These are phyloP conservation scores for Panorpa germanica DNA, from an alignment of 2,888 invertebrate species.

Conservation along the genomic window DNA sequence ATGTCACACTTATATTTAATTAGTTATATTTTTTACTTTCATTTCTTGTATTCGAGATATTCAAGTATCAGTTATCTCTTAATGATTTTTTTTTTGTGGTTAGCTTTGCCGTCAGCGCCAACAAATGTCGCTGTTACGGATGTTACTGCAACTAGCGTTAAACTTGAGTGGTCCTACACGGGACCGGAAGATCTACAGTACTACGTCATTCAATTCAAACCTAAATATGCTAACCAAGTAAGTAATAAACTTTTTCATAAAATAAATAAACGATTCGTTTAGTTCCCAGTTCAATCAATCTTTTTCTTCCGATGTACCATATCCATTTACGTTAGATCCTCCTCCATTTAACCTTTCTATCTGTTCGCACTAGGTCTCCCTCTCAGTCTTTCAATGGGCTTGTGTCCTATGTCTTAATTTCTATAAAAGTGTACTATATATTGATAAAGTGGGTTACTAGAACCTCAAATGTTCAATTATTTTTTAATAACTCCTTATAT, in stretches of 20 bases:
- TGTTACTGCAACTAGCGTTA: slow-evolving; percentile 83
- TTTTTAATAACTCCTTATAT: no score
- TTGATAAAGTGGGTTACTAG: no score
- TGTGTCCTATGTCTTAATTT: no score
- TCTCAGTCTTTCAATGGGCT: no score
- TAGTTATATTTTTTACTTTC: background rate
- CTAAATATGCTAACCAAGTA: slow-evolving; percentile 72
- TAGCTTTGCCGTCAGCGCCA: slow-evolving; percentile 84
- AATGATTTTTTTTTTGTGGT: slow-evolving; percentile 22
- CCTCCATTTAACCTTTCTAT: no score
- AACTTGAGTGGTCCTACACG: slow-evolving; percentile 84
- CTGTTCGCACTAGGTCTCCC: no score
- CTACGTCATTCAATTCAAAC: slow-evolving; percentile 93
- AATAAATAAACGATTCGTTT: no score
- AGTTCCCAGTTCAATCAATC: no score
- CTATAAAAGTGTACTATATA: no score
- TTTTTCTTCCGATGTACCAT: background rate
- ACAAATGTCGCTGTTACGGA: slow-evolving; percentile 80
- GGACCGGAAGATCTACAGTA: slow-evolving; percentile 81
- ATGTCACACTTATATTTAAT: background rate
- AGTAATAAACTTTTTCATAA: no score
- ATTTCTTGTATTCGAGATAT: background rate
- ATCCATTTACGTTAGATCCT: background rate
- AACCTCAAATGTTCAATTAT: no score
- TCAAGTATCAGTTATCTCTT: slow-evolving; percentile 23